phyloP scores from a whole-genome alignment of 2,797 vertebrate genomes.

The Premnoplex brunnescens region DNA sequence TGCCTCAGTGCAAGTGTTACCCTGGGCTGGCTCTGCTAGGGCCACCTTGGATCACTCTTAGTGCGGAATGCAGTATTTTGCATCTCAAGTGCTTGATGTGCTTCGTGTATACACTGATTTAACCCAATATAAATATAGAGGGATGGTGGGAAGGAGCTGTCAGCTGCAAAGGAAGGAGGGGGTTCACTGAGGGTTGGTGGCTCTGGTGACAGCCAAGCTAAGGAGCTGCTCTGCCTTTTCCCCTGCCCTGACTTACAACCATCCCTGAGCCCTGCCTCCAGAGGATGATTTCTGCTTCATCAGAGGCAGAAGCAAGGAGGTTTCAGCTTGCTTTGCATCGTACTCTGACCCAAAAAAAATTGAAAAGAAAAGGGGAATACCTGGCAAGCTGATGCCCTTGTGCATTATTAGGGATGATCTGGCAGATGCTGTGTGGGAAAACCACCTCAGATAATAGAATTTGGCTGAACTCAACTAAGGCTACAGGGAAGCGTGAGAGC shows the following conservation, averaged over 20 bases:
- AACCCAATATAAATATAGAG: neutral
- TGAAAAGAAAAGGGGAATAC: neutral
- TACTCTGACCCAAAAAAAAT: neutral
- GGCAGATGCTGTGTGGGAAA: neutral
- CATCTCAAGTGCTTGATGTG: neutral
- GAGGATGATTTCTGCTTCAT: neutral
- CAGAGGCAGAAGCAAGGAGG: neutral
- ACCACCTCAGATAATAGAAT: neutral
- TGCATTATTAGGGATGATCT: neutral
- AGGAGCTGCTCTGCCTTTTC: neutral
- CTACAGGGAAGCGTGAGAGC: neutral
- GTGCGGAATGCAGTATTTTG: neutral
- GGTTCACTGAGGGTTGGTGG: neutral
- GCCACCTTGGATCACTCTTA: neutral
- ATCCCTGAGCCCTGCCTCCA: neutral
- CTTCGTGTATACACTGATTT: neutral
- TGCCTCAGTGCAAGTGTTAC: neutral
- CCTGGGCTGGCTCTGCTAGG: neutral
- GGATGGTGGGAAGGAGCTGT: neutral
- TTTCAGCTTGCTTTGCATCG: neutral
- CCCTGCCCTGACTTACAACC: neutral
- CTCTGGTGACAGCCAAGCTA: neutral
- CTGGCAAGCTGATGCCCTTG: neutral
- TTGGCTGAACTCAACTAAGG: neutral
- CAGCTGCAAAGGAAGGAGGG: neutral